Percentiles rank a stretch among this genome's conserved stretches.
Evolutionary conservation across 1,140 invertebrate genomes (phyloP).

Genomic region (Procambarus virginalis): DNA sequence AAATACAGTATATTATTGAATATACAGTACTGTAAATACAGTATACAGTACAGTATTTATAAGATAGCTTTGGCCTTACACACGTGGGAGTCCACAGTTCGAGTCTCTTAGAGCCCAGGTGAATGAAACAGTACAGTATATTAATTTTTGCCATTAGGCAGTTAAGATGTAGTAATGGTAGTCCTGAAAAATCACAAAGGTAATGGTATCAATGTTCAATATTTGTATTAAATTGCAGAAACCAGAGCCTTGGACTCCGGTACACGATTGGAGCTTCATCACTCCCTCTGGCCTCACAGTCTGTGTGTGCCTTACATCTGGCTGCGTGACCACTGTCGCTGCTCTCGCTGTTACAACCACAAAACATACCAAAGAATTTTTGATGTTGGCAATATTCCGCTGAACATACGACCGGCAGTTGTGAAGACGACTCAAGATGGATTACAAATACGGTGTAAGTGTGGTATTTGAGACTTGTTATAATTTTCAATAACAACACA

Average conservation of each 20-base stretch:
- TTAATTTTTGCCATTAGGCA: no score
- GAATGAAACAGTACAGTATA: no score
- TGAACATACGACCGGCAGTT: conserved; percentile 35
- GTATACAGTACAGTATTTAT: no score
- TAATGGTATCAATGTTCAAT: no score
- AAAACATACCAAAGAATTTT: conserved; percentile 24
- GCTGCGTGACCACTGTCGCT: conserved; percentile 54
- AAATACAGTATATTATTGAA: no score
- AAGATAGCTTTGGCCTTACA: no score
- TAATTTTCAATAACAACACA: background rate
- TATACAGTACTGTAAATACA: no score
- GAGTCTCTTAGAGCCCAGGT: no score
- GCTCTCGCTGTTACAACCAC: conserved; percentile 37
- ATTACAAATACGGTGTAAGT: conserved; percentile 37
- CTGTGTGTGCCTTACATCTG: conserved; percentile 20
- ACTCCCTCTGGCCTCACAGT: conserved; percentile 43
- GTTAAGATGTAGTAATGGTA: no score
- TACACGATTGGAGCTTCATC: conserved; percentile 17
- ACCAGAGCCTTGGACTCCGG: background rate
- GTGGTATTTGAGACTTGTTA: no score
- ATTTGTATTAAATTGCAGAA: background rate
- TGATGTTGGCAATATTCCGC: conserved; percentile 7
- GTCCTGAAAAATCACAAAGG: no score
- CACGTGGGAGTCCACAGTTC: no score
- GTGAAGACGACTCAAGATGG: conserved; percentile 24